Evolutionary conservation across 2,888 invertebrate genomes (phyloP), one percentile per base, ranked within the genome.

Genomic region (Epinotia ramella): DNA sequence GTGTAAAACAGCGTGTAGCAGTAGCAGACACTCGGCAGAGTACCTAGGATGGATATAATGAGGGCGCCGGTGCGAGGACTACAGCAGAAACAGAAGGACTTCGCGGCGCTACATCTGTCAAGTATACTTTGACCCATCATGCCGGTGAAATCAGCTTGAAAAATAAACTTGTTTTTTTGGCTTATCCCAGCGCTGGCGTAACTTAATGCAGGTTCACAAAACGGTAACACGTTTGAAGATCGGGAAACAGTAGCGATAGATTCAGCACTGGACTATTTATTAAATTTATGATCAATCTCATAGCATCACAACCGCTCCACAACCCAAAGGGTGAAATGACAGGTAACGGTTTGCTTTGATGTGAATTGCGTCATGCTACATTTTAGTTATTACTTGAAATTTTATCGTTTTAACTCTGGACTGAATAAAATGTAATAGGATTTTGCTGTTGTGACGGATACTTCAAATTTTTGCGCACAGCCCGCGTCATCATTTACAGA

Each of bases 1-100:
- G 77, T 78, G 59, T 79, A 85, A 12, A 83, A 76, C 12, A 82
- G n/a, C 20, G 88, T 73, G 20, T 88, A 67, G 18, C 33, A 73
- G 20, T 88, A 67, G 18, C 33, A 40, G 13, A 67, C 4, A 56
- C 67, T 53, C 6, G 56, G 67, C 18, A 67, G 18, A 40, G 56
- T n/a, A 18, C 67, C 67, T 33, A 67, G 9, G 53, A 67, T 67
- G 18, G 67, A 67, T 56, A 67, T 56, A 11, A 67, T 28, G 18
- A 67, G 12, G 4, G 67, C 13, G 7, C 67, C 67, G 33, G 33
- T 40, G 2, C 67, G 28, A 33, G 67, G 67, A 9, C 18, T 67
- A n/a, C 2, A 56, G 56, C 20, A 67, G 24, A 40, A 67, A 49
- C 33, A 56, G 18, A 67, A 67, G 56, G 56, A 33, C 33, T 67